Evolutionary conservation across 2,113 vertebrate genomes (phyloP).

Genomic region (Thamnaconus septentrionalis): DNA sequence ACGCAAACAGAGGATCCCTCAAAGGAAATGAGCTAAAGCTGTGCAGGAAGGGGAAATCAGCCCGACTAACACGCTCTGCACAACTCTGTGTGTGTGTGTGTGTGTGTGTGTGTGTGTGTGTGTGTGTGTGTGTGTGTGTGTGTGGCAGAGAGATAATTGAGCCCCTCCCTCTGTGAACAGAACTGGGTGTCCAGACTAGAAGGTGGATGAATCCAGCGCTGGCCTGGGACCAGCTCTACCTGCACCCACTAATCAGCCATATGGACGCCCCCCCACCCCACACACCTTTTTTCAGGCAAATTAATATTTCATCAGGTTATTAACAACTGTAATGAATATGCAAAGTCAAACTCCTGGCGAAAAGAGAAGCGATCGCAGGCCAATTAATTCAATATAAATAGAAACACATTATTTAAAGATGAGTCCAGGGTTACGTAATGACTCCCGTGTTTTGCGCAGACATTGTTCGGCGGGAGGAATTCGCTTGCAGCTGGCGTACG

Average conservation of each 20-base stretch:
- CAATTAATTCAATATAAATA: neutral
- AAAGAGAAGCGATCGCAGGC: neutral
- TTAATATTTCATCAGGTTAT: conserved; percentile 28
- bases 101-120: neutral
- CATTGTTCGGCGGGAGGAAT: neutral
- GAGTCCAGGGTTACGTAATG: neutral
- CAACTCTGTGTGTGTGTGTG: too few relatives aligned
- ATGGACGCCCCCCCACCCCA: conserved; percentile 14
- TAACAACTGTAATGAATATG: conserved; percentile 1
- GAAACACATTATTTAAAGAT: neutral
- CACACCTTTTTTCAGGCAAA: conserved; percentile 11
- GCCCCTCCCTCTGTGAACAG: conserved; percentile 31
- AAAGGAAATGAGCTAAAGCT: conserved; percentile 38
- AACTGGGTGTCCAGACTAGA: conserved; percentile 33
- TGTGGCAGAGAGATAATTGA: conserved; percentile 12
- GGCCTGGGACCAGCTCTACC: conserved; percentile 36
- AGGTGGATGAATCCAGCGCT: conserved; percentile 39
- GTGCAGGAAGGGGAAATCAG: conserved; percentile 10
- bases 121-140: conserved; percentile 7
- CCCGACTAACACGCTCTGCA: too few relatives aligned
- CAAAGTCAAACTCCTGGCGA: neutral
- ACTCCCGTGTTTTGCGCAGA: neutral
- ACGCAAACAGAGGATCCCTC: conserved; percentile 21
- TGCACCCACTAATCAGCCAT: conserved; percentile 51
- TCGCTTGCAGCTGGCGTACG: neutral